Evolutionary conservation across 30 jellyfish, hydroid and myxozoan genomes (phyloP).

Genomic region (Aurelia aurita complex sp. Pacific): DNA sequence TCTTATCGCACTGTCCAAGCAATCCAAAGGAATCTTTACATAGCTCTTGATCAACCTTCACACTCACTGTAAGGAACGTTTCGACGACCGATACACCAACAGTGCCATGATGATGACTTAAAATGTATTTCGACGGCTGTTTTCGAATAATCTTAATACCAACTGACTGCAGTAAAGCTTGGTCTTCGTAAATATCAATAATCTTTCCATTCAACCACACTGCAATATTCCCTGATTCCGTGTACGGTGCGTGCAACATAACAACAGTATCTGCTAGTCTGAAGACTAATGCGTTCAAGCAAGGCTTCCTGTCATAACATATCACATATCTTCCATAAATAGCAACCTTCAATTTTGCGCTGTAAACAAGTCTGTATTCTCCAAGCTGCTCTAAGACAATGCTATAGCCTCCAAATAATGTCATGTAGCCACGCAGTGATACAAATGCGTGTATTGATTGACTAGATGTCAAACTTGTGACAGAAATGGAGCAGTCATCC

Average conservation of each 20-base stretch:
- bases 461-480: not conserved
- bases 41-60: not conserved
- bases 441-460: slow-evolving; percentile 36
- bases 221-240: not conserved
- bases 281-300: slow-evolving; percentile 52
- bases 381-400: slow-evolving; percentile 37
- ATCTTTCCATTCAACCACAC: slow-evolving; percentile 52
- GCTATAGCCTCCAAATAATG: slow-evolving; percentile 46
- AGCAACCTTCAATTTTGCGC: not conserved
- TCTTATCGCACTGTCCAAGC: slow-evolving; percentile 42
- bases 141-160: slow-evolving; percentile 16
- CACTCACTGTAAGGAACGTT: slow-evolving; percentile 31
- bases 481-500: slow-evolving; percentile 52
- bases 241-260: slow-evolving; percentile 50
- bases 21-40: slow-evolving; percentile 31
- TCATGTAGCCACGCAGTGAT: slow-evolving; percentile 32
- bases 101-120: not conserved
- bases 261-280: not conserved
- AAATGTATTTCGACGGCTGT: slow-evolving; percentile 16
- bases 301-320: slow-evolving; percentile 19
- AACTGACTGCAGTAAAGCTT: not conserved
- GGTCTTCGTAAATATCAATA: slow-evolving; percentile 30
- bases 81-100: slow-evolving; percentile 9
- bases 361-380: slow-evolving; percentile 42
- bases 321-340: slow-evolving; percentile 56